These are phyloP conservation scores for Siniperca chuatsi DNA, from an alignment of 2,113 vertebrate genomes.

Conservation along the genomic window DNA sequence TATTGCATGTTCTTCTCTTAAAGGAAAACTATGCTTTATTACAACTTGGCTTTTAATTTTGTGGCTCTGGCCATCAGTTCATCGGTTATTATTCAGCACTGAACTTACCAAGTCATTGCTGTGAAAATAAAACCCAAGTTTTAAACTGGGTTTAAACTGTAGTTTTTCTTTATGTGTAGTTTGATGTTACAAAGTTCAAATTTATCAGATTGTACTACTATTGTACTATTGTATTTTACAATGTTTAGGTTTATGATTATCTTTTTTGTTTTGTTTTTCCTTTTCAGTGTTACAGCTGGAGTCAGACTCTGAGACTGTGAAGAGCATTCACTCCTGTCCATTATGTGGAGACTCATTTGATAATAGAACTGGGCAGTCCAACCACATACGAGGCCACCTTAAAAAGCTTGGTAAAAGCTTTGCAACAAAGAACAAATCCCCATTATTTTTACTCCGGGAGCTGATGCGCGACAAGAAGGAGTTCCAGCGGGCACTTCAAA, in stretches of 20 bases:
- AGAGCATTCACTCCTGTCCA: constrained; percentile 88
- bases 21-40: not conserved
- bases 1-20: constrained; percentile 9
- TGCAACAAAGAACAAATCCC: constrained; percentile 92
- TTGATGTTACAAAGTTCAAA: not conserved
- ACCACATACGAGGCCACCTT: constrained; percentile 97
- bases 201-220: not conserved
- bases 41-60: not conserved
- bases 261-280: not conserved
- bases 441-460: constrained; percentile 93
- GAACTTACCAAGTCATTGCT: not conserved
- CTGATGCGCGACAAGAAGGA: constrained; percentile 98
- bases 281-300: constrained; percentile 89
- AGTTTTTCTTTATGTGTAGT: not conserved
- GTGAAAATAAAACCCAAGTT: not conserved
- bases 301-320: constrained; percentile 85
- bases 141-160: not conserved
- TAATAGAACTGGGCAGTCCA: constrained; percentile 96
- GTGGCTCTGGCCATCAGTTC: not conserved
- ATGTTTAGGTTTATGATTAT: constrained; percentile 18
- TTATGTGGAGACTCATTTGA: constrained; percentile 96
- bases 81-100: not conserved
- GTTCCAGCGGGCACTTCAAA: constrained; percentile 92
- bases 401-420: constrained; percentile 95
- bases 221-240: not conserved